These are phyloP conservation scores for Branchellion lobata DNA, from an alignment of 2,888 invertebrate species.

Conservation along the genomic window DNA sequence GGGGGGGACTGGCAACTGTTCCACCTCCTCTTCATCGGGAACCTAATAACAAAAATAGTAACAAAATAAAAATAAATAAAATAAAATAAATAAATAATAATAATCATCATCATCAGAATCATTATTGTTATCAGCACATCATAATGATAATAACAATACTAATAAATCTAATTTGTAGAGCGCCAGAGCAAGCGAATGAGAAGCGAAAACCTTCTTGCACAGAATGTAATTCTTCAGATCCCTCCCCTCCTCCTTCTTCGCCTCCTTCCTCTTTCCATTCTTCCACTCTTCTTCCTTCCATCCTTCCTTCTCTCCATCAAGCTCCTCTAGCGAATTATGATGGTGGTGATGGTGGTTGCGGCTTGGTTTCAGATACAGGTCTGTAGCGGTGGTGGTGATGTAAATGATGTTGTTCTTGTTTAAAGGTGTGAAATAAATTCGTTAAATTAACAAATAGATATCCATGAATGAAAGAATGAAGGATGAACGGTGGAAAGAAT, in stretches of 20 bases:
- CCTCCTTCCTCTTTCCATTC: background rate
- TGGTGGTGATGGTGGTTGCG: no score
- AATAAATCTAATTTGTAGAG: no score
- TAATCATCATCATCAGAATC: no score
- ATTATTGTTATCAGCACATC: no score
- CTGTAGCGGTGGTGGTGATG: background rate
- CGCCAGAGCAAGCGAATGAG: background rate
- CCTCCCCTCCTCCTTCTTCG: background rate
- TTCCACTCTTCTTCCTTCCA: background rate
- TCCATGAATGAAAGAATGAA: no score
- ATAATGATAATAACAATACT: no score
- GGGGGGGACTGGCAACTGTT: no score
- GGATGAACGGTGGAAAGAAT: no score
- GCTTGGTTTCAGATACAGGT: background rate
- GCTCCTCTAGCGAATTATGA: no score
- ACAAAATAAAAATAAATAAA: background rate
- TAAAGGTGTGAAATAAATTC: background rate
- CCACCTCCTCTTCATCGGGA: background rate
- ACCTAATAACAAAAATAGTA: no score
- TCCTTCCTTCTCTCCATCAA: background rate
- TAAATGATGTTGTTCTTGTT: background rate
- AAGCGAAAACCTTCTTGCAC: background rate
- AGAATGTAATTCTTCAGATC: background rate
- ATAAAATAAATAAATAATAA: no score
- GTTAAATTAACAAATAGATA: no score